phyloP scores from a whole-genome alignment of 2,113 vertebrate species.

The Amblyornis subalaris region DNA sequence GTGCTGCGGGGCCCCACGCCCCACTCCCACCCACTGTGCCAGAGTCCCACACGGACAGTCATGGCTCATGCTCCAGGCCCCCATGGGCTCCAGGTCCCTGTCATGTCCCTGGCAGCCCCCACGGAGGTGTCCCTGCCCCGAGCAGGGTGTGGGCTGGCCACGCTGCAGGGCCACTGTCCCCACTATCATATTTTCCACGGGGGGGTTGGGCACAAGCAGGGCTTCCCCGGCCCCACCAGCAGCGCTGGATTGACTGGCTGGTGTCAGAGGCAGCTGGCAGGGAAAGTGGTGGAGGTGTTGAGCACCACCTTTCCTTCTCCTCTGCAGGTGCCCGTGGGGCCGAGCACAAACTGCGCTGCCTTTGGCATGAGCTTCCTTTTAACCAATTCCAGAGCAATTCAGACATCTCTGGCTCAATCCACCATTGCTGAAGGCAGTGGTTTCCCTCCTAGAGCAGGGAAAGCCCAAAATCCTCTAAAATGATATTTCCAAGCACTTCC shows the following conservation, averaged over 20 bases:
- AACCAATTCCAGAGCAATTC: not conserved
- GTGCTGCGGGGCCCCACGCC: fast-evolving
- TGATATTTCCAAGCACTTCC: fast-evolving
- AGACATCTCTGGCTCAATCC: not conserved
- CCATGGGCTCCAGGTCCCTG: not conserved
- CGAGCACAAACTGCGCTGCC: not conserved
- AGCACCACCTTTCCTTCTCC: not conserved
- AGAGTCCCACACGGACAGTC: fast-evolving
- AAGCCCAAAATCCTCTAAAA: not conserved
- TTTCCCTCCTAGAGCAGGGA: not conserved
- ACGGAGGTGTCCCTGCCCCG: not conserved
- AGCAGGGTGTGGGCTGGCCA: not conserved
- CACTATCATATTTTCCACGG: fast-evolving
- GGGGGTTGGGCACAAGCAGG: fast-evolving
- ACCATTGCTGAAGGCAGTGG: not conserved
- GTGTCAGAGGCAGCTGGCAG: not conserved
- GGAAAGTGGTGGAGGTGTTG: not conserved
- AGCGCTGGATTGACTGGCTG: not conserved
- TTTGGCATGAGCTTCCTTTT: not conserved
- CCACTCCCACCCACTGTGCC: fast-evolving
- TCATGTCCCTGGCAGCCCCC: fast-evolving
- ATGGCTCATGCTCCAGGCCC: fast-evolving
- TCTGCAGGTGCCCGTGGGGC: not conserved
- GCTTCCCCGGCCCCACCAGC: not conserved
- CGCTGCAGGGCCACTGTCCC: not conserved